phyloP scores from a whole-genome alignment of 2,113 vertebrate species.

The Strigops habroptila region DNA sequence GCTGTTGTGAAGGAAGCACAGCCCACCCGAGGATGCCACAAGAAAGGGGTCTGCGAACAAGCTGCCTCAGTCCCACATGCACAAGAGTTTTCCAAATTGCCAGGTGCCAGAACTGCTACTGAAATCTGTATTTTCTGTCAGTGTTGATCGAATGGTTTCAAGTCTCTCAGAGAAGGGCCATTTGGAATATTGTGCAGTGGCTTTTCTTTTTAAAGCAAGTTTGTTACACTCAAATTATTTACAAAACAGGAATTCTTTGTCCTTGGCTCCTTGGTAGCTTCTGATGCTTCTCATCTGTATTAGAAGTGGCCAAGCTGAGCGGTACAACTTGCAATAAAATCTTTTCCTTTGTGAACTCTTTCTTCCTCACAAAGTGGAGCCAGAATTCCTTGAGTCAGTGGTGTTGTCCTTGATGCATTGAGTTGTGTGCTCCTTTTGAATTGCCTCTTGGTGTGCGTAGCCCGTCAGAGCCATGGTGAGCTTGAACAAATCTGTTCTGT shows the following conservation, averaged over 20 bases:
- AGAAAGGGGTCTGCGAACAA: not conserved
- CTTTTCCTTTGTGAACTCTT: conserved; percentile 13
- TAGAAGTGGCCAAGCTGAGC: conserved; percentile 1
- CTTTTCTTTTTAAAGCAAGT: conserved; percentile 9
- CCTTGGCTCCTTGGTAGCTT: not conserved
- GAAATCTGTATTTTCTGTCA: not conserved
- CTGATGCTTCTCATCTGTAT: not conserved
- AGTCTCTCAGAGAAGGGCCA: not conserved
- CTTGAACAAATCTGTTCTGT: conserved; percentile 5
- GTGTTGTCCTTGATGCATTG: not conserved
- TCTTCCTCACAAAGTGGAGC: not conserved
- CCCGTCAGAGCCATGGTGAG: conserved; percentile 13
- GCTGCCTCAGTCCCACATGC: not conserved
- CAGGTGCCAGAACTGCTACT: conserved; percentile 49
- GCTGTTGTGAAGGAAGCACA: not conserved
- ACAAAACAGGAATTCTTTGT: not conserved
- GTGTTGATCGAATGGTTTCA: not conserved
- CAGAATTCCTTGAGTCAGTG: not conserved
- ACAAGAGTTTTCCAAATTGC: conserved; percentile 4
- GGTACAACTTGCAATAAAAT: conserved; percentile 34
- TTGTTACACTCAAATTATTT: not conserved
- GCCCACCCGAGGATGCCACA: not conserved
- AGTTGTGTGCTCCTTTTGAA: conserved; percentile 6
- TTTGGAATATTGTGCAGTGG: not conserved
- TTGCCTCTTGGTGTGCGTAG: conserved; percentile 2